Percentiles rank a stretch among this genome's conserved stretches.
phyloP scores from a whole-genome alignment of 1,140 invertebrate species.

The Bursaphelenchus mucronatus region DNA sequence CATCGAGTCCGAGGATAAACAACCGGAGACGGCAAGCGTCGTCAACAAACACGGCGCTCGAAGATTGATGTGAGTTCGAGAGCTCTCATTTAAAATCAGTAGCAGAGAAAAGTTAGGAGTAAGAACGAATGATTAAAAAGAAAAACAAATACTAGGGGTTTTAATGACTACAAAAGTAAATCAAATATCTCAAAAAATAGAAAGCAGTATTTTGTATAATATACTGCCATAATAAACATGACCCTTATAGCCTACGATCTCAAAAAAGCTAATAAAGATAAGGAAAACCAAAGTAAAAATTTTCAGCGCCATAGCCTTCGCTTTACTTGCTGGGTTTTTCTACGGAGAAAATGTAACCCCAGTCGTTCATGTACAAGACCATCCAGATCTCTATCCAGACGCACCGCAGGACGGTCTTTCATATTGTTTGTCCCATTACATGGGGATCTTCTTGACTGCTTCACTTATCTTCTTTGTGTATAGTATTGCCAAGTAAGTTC shows the following conservation, averaged over 20 bases:
- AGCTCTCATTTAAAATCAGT: too few species aligned
- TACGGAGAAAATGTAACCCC: conserved; percentile 11
- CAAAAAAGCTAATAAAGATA: background rate
- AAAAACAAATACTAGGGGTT: background rate
- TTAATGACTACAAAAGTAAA: background rate
- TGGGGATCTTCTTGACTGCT: conserved; percentile 13
- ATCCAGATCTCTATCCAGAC: background rate
- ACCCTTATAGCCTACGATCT: background rate
- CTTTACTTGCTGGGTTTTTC: conserved; percentile 10
- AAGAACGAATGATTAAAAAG: background rate
- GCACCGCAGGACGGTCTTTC: conserved; percentile 11
- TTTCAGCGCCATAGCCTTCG: background rate
- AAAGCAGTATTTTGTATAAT: background rate
- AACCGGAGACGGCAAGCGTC: too few species aligned
- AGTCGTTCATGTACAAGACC: conserved; percentile 9
- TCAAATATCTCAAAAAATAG: background rate
- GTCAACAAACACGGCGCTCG: too few species aligned
- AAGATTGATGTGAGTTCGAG: too few species aligned
- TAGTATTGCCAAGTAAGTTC: conserved; percentile 11
- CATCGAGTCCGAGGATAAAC: too few species aligned
- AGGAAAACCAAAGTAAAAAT: background rate
- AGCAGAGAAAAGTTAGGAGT: background rate
- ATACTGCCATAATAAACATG: background rate
- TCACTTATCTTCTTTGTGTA: conserved; percentile 2
- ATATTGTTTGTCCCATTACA: conserved; percentile 10